Percentiles rank a stretch among this genome's conserved stretches.
phyloP scores from a whole-genome alignment of 2,888 invertebrate species.

The Mythimna loreyi region DNA sequence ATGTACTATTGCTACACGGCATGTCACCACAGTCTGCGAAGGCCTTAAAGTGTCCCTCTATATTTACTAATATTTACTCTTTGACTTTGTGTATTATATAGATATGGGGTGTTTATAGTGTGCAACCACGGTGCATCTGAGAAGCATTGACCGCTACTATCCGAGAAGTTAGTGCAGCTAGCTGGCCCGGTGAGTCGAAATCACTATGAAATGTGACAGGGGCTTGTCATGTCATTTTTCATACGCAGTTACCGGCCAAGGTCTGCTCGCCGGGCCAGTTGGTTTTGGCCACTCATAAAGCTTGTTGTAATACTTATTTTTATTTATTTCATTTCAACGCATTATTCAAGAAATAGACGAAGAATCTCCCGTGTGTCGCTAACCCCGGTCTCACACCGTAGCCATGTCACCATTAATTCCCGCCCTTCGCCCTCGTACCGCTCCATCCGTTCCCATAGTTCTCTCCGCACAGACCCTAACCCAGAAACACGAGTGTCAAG shows the following conservation, averaged over 20 bases:
- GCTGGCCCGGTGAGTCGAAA: background rate
- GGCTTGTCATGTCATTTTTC: conserved; percentile 33
- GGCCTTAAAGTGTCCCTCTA: no score
- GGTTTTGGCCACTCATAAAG: background rate
- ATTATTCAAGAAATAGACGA: conserved; percentile 12
- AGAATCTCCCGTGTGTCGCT: background rate
- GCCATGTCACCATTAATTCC: background rate
- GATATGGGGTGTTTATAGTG: background rate
- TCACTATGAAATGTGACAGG: conserved; percentile 11
- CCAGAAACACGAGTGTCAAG: background rate
- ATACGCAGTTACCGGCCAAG: conserved; percentile 1
- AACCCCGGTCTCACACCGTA: background rate
- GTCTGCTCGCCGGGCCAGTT: background rate
- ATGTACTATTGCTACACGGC: no score
- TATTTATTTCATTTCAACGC: conserved; percentile 13
- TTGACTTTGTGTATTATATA: no score
- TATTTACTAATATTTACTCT: no score
- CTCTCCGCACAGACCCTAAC: background rate
- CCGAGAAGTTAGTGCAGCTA: background rate
- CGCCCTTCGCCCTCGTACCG: background rate
- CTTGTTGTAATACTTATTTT: conserved; percentile 14
- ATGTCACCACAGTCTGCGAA: no score
- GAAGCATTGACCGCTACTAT: no score
- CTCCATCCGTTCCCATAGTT: background rate
- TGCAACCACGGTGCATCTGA: background rate